Evolutionary conservation across 35 echinoderm and acorn worm species (phyloP).

Genomic region (Lytechinus pictus): DNA sequence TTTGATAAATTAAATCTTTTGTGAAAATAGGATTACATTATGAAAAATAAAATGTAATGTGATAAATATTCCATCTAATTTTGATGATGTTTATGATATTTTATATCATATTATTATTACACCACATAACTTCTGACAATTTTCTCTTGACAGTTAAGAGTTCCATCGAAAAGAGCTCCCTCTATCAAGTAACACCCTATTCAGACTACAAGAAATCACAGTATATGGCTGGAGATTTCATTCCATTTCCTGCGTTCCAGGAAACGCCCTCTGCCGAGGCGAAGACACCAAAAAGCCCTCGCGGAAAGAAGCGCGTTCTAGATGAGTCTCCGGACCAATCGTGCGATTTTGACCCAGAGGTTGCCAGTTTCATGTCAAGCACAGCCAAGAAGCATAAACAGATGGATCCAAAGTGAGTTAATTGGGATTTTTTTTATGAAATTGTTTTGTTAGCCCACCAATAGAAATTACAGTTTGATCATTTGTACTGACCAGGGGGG

Average conservation of each 20-base stretch:
- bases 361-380: slow-evolving; percentile 73
- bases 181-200: slow-evolving; percentile 54
- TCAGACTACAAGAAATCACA: slow-evolving; percentile 45
- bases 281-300: not conserved
- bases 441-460: no score
- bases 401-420: slow-evolving; percentile 88
- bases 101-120: no score
- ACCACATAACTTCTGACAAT: not conserved
- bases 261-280: not conserved
- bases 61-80: no score
- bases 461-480: no score
- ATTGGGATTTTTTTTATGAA: not conserved
- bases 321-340: slow-evolving; percentile 26
- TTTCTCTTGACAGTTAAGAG: slow-evolving; percentile 41
- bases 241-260: slow-evolving; percentile 13
- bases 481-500: no score
- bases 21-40: no score
- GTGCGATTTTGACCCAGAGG: slow-evolving; percentile 72
- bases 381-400: slow-evolving; percentile 74
- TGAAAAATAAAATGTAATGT: no score
- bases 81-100: no score
- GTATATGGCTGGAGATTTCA: slow-evolving; percentile 6
- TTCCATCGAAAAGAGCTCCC: slow-evolving; percentile 32
- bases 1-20: no score
- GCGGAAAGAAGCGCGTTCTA: slow-evolving; percentile 11